Evolutionary conservation across 2,113 vertebrate genomes (phyloP).

Genomic region (Engraulis encrasicolus): DNA sequence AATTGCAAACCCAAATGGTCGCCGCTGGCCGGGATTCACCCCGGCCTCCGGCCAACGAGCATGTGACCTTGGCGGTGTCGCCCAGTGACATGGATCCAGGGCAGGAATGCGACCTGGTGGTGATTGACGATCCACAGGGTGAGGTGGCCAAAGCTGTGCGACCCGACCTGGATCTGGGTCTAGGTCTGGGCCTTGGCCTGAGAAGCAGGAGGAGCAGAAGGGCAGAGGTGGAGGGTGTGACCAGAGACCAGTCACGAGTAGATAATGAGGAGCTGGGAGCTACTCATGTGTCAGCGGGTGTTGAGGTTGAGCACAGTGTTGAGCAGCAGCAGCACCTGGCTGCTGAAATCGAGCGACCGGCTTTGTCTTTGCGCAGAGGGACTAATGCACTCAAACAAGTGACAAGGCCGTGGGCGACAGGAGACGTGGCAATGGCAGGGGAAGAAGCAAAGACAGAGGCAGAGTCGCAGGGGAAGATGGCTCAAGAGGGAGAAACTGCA

Average conservation of each 20-base stretch:
- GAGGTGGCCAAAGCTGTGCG: neutral
- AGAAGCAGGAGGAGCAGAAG: neutral
- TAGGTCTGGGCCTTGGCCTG: too few species aligned
- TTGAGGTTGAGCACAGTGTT: neutral
- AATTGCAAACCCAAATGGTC: neutral
- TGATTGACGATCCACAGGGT: neutral
- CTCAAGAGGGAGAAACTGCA: neutral
- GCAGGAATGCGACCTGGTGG: neutral
- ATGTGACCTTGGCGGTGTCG: neutral
- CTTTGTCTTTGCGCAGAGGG: neutral
- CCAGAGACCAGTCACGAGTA: neutral
- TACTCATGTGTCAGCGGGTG: neutral
- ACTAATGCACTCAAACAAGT: constrained; percentile 1
- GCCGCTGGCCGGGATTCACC: neutral
- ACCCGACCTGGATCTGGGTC: too few species aligned
- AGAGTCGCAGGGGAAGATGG: neutral
- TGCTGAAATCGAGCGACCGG: neutral
- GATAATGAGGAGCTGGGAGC: neutral
- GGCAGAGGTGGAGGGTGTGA: neutral
- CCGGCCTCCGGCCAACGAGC: neutral
- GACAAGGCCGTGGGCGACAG: neutral
- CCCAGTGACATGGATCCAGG: neutral
- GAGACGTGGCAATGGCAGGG: neutral
- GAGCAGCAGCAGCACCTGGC: neutral
- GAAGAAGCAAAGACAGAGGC: neutral